Evolutionary conservation across 2,888 invertebrate species (phyloP), one percentile per base, ranked within the genome.

Genomic region (Hyles lineata): DNA sequence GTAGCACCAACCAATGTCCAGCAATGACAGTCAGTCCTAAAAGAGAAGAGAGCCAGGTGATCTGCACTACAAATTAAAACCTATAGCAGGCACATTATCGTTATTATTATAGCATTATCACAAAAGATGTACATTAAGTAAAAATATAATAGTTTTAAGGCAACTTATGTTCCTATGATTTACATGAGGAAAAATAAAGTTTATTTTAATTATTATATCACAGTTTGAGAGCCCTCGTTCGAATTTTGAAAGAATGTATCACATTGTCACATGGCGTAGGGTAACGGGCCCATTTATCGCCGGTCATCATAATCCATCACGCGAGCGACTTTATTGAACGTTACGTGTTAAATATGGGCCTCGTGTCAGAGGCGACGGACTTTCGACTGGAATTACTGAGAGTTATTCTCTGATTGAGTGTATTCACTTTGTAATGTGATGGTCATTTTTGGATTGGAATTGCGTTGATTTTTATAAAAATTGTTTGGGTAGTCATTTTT

Each of bases 291-390:
- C 81, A 83, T 86, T 85, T 87, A 89, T 88, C 84, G 85, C 77
- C 60, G 7, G 80, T 87, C 87, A 90, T 90, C 90, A 90, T 89
- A 88, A 92, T 92, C 87, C 84, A 90, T 92, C 91, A 90, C 77
- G 73, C 70, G 71, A 55, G 55, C 55, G 70, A 63, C 35, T 25
- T 58, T 55, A 67, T 72, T 72, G 63, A 67, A 72, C 35, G 50
- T 71, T 55, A 55, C 55, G 17, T 55, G n/a, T 55, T 74, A 74
- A 74, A 74, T 69, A 82, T 79, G 79, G 82, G 81, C 75, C 76
- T 76, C 74, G 80, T 85, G 87, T 87, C 87, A 85, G 83, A 87
- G 82, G 82, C 81, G 50, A 43, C 74, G 43, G 29, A 52, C n/a
- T 63, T 67, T 43, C 35, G 25, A 32, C 19, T 15, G 55, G n/a